phyloP scores from a whole-genome alignment of 1,140 invertebrate genomes.

The Leguminivora glycinivorella region DNA sequence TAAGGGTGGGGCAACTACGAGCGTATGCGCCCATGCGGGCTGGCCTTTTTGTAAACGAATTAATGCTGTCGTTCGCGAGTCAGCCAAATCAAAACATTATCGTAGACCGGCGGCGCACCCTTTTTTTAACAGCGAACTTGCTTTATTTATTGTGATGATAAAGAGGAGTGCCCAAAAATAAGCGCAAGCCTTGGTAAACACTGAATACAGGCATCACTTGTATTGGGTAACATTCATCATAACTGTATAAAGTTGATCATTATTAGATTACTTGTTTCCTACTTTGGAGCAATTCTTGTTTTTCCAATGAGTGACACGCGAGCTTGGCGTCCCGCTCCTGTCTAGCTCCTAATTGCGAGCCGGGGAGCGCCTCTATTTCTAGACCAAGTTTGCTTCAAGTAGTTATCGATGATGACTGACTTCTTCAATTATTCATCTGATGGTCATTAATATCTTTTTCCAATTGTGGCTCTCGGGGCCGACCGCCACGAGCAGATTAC shows the following conservation, averaged over 20 bases:
- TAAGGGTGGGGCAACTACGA: slow-evolving; percentile 49
- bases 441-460: background rate
- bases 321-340: background rate
- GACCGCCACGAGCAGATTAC: too few species aligned
- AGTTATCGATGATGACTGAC: slow-evolving; percentile 13
- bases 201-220: background rate
- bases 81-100: slow-evolving; percentile 23
- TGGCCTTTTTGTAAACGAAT: slow-evolving; percentile 52
- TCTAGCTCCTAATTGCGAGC: background rate
- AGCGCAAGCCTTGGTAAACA: background rate
- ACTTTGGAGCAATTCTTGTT: slow-evolving; percentile 19
- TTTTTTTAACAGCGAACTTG: background rate
- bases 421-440: background rate
- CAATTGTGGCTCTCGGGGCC: background rate
- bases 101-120: background rate
- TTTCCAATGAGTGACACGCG: slow-evolving; percentile 10
- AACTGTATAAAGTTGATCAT: slow-evolving; percentile 18
- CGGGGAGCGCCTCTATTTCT: slow-evolving; percentile 22
- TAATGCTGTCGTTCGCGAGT: slow-evolving; percentile 49
- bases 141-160: slow-evolving; percentile 1
- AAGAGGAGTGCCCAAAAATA: background rate
- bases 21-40: slow-evolving; percentile 38
- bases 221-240: background rate
- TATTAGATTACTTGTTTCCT: slow-evolving; percentile 25
- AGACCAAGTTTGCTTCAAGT: background rate